Base-by-base conservation (phyloP, 2,113 vertebrate genomes). In the Sclerurus mexicanus region DNA sequence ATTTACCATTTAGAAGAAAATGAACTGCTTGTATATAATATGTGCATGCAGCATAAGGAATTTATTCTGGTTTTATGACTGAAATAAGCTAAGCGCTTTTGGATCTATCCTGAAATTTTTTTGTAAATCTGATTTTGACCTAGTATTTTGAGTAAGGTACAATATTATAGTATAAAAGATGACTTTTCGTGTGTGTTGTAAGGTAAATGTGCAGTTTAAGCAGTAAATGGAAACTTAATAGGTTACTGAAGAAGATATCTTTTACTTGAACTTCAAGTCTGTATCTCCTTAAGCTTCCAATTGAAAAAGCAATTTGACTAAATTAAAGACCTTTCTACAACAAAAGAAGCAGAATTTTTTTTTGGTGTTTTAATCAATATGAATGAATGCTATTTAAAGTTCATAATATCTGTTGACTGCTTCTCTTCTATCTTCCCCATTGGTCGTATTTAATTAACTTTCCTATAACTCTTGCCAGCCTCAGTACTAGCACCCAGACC, bases 371-470 rank as follows among this genome's bases (percentile, higher is more conserved):
- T 85, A 89, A 75, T 91, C 66, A 82, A 53, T 82, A 91, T 73
- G 37, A 91, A 94, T 75, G 15, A 64, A 37, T 94, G 47, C 49
- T 96, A 46, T 82, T 92, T 89, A 39, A 91, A 85, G 49, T 79
- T 66, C 49, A 56, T 74, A 87, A 40, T 87, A 75, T 52, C 56
- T 78, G 56, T 37, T 95, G 39, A 64, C 72, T 78, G 22, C 60
- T 84, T 74, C 39, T 80, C 37, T 72, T 88, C 68, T 80, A 1
- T 85, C 73, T 85, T 91, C 35, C 37, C 56, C 25, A 35, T 22
- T 85, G 37, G 37, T 66, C 0, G 0, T 56, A 27, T 85, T 90
- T 92, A 89, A 92, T 95, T 85, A 87, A 46, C 37, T 74, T 77
- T 86, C 21, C 55, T 67, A 0, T 63, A 84, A 55, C 7, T 89